Evolutionary conservation across 1,140 invertebrate genomes (phyloP).

Genomic region (Procambarus clarkii): DNA sequence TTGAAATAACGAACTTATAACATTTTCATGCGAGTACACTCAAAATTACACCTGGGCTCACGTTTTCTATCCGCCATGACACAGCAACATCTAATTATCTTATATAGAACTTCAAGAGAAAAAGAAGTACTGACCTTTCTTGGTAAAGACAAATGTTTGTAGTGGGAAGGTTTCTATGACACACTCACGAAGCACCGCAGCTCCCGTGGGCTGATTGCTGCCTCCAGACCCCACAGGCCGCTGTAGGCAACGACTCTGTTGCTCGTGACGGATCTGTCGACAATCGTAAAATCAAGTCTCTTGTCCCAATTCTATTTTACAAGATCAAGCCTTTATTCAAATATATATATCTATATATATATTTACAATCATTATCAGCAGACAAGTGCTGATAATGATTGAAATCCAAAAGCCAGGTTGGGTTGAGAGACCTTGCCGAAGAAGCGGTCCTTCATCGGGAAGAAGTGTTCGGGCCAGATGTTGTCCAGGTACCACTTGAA

Average conservation of each 20-base stretch:
- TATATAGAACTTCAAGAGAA: neutral
- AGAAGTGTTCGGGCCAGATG: slow-evolving; percentile 90
- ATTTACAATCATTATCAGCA: too few species aligned
- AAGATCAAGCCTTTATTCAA: too few species aligned
- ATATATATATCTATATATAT: too few species aligned
- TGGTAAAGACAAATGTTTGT: slow-evolving; percentile 87
- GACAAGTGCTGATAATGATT: too few species aligned
- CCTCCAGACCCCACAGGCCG: slow-evolving; percentile 79
- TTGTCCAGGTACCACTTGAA: slow-evolving; percentile 98
- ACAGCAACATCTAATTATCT: too few species aligned
- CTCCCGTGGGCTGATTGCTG: slow-evolving; percentile 81
- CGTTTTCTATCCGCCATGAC: too few species aligned
- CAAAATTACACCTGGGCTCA: too few species aligned
- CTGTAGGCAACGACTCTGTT: slow-evolving; percentile 80
- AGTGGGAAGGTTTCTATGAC: slow-evolving; percentile 77
- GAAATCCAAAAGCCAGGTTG: too few species aligned
- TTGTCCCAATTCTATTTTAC: too few species aligned
- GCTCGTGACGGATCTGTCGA: slow-evolving; percentile 77
- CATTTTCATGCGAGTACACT: too few species aligned
- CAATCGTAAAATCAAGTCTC: neutral
- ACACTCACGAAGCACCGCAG: slow-evolving; percentile 79
- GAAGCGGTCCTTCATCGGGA: slow-evolving; percentile 88
- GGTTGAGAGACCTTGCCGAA: slow-evolving; percentile 83
- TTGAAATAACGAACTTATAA: too few species aligned
- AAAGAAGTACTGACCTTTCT: slow-evolving; percentile 57